Evolutionary conservation across 2,797 vertebrate genomes (phyloP), one percentile per base, ranked within the genome.

Genomic region (Phrynocephalus guinanensis): DNA sequence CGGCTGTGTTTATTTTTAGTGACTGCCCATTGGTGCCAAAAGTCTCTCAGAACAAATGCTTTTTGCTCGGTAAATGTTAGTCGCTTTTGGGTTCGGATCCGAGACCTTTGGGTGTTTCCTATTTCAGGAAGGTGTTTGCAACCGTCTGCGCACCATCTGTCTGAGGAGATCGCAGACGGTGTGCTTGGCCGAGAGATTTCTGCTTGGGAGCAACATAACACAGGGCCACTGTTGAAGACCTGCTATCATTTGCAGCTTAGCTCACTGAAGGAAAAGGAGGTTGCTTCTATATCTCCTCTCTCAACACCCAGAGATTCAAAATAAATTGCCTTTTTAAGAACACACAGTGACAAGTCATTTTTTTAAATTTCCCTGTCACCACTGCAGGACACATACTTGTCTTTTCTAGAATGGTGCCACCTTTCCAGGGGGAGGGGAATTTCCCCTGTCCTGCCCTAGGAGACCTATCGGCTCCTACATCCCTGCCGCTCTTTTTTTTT

Each of bases 21-120:
- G n/a, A 33, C 71, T 13, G 13, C 16, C 71, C 79, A 91, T 38
- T 76, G 82, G 85, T 56, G 72, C 68, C 44, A 81, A 84, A 94
- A 92, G 82, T n/a, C 86, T 10, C 63, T 13, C 15, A 75, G 67
- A 48, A 15, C 56, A 85, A 48, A 8, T 86, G 83, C 79, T 13
- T 4, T 9, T 82, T 91, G 86, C n/a, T 15, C 83, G 56, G 83
- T 44, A 85, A 78, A 73, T 48, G 84, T 87, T 79, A 38, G 18
- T 66, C 3, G 28, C 44, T 13, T 13, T 38, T 33, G n/a, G 48
- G 44, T 86, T 85, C 10, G n/a, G 24, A 18, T 56, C 66, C 10
- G 28, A 20, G 52, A 73, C 15, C 56, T 67, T 24, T 28, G 10
- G 44, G n/a, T 67, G n/a, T 68, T 75, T 85, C 26, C 63, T 81